These are phyloP conservation scores for Psittacula derbiana DNA, from an alignment of 2,797 vertebrate species.

Conservation along the genomic window DNA sequence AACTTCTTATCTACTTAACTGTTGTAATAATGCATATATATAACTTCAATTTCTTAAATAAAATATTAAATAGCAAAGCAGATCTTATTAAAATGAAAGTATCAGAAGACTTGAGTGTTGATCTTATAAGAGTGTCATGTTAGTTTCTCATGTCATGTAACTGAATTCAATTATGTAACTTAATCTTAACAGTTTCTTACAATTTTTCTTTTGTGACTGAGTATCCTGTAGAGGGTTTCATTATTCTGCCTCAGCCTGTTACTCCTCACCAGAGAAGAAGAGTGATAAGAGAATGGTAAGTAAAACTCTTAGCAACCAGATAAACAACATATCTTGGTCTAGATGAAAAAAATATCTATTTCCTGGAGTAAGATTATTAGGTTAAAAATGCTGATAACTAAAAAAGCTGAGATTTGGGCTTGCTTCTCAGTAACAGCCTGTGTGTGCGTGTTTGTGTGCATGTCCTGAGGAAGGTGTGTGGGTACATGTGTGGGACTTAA, in stretches of 20 bases:
- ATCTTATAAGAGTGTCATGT: background rate
- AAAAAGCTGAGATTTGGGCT: background rate
- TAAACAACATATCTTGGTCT: background rate
- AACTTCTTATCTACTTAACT: slow-evolving; percentile 44
- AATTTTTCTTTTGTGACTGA: background rate
- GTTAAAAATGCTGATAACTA: background rate
- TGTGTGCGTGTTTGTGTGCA: background rate
- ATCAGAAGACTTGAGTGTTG: background rate
- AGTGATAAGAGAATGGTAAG: slow-evolving; percentile 19
- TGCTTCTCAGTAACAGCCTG: background rate
- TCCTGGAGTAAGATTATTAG: background rate
- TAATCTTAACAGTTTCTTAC: background rate
- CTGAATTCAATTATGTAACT: background rate
- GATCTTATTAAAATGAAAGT: background rate
- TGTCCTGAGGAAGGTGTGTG: background rate
- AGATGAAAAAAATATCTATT: background rate
- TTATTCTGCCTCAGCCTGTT: background rate
- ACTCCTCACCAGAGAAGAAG: background rate
- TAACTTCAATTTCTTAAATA: background rate
- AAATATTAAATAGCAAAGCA: background rate
- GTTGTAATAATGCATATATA: background rate
- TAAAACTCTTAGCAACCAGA: background rate
- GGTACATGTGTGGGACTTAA: background rate
- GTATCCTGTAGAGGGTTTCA: background rate
- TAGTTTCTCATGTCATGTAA: background rate